phyloP scores from a whole-genome alignment of 1,140 invertebrate species.

The Heliconius melpomene region DNA sequence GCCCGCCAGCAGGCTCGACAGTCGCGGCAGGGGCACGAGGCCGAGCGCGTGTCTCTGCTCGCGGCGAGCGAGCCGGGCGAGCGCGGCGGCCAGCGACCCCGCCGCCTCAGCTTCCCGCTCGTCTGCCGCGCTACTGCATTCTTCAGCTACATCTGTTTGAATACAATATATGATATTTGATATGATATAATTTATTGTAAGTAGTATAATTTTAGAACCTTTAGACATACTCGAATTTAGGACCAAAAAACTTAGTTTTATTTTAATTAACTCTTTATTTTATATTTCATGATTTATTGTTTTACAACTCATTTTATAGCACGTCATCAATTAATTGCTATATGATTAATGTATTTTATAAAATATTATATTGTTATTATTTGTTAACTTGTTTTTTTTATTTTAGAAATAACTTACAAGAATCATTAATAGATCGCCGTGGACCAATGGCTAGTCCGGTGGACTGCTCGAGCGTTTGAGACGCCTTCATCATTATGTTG shows the following conservation, averaged over 20 bases:
- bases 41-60: constrained; percentile 91
- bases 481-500: constrained; percentile 91
- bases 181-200: too few relatives aligned
- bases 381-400: too few relatives aligned
- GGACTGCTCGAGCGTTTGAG: constrained; percentile 89
- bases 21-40: constrained; percentile 90
- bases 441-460: constrained; percentile 85
- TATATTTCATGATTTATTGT: too few relatives aligned
- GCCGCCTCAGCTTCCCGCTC: constrained; percentile 65
- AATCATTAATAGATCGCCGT: constrained; percentile 61
- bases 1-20: constrained; percentile 91
- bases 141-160: constrained; percentile 39
- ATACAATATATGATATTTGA: too few relatives aligned
- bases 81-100: constrained; percentile 86
- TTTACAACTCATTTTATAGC: too few relatives aligned
- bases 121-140: constrained; percentile 53
- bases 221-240: too few relatives aligned
- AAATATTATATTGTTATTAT: too few relatives aligned
- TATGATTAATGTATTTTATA: too few relatives aligned
- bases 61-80: constrained; percentile 94
- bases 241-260: too few relatives aligned
- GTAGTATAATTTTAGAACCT: too few relatives aligned
- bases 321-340: too few relatives aligned
- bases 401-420: constrained; percentile 50
- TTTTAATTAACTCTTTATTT: too few relatives aligned